Evolutionary conservation across 2,113 vertebrate species (phyloP).

Genomic region (Ahaetulla prasina): DNA sequence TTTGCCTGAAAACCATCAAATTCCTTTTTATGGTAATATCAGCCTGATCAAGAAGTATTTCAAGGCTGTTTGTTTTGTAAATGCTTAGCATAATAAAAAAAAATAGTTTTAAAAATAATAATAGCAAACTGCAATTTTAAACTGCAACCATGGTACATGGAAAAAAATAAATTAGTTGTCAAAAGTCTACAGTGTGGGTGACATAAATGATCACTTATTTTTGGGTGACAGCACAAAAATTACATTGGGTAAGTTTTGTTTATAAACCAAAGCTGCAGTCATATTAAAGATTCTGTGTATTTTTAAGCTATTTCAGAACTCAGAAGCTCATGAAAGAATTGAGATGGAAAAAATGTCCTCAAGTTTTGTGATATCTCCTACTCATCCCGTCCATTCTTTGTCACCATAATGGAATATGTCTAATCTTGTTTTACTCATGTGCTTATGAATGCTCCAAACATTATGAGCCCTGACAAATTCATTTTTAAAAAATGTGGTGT

Average conservation of each 20-base stretch:
- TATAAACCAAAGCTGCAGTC: conserved; percentile 4
- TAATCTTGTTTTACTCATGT: conserved; percentile 3
- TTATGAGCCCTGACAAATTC: conserved; percentile 6
- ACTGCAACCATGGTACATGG: not conserved
- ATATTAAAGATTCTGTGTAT: not conserved
- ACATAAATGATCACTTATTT: conserved; percentile 16
- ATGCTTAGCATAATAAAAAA: not conserved
- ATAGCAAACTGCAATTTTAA: conserved; percentile 21
- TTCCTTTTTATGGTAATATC: not conserved
- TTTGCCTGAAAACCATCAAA: conserved; percentile 6
- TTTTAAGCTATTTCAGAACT: conserved; percentile 1
- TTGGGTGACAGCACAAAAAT: conserved; percentile 35
- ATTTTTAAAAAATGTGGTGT: conserved; percentile 5
- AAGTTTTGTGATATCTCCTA: not conserved
- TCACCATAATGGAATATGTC: conserved; percentile 16
- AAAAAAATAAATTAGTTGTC: conserved; percentile 19
- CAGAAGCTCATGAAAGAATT: conserved; percentile 1
- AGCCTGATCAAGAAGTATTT: not conserved
- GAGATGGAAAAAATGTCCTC: not conserved
- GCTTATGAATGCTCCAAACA: not conserved
- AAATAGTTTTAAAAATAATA: not conserved
- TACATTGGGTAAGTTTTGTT: not conserved
- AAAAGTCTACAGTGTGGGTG: not conserved
- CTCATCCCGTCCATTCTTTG: not conserved
- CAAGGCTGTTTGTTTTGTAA: not conserved